Percentiles rank a stretch among this genome's conserved stretches.
phyloP scores from a whole-genome alignment of 2,797 vertebrate species.

The Megaceryle alcyon region DNA sequence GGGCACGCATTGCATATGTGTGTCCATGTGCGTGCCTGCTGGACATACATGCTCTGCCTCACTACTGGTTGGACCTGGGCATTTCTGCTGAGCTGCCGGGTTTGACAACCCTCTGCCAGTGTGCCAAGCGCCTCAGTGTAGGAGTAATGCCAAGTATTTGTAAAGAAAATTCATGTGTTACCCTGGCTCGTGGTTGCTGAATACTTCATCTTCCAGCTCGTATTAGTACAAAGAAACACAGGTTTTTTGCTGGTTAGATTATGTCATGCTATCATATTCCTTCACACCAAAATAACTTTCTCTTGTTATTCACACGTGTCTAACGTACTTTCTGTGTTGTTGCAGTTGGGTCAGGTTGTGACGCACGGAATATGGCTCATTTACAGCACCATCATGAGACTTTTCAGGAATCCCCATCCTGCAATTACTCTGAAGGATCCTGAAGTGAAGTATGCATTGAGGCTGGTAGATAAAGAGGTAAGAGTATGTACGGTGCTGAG shows the following conservation, averaged over 20 bases:
- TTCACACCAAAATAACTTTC: neutral
- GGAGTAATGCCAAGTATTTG: neutral
- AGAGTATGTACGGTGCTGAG: neutral
- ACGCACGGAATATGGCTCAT: constrained; percentile 73
- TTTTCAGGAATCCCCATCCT: constrained; percentile 77
- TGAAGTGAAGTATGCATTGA: constrained; percentile 89
- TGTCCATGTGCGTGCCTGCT: neutral
- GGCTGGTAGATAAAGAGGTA: constrained; percentile 93
- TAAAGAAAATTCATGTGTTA: neutral
- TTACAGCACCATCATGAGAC: constrained; percentile 67
- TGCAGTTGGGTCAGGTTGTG: constrained; percentile 74
- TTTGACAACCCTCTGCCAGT: accelerated
- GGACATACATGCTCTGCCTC: neutral
- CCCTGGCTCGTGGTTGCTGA: neutral
- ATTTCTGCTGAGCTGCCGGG: neutral
- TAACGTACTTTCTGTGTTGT: neutral
- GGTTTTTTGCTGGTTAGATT: neutral
- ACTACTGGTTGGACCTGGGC: neutral
- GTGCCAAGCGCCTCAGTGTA: neutral
- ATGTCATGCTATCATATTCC: neutral
- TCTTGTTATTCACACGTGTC: accelerated
- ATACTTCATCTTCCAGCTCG: neutral
- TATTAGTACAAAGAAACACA: neutral
- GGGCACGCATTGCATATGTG: accelerated
- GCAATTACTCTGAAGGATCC: constrained; percentile 92